Base-by-base conservation (phyloP, 2,113 vertebrate genomes). In the Cinclus mexicanus region DNA sequence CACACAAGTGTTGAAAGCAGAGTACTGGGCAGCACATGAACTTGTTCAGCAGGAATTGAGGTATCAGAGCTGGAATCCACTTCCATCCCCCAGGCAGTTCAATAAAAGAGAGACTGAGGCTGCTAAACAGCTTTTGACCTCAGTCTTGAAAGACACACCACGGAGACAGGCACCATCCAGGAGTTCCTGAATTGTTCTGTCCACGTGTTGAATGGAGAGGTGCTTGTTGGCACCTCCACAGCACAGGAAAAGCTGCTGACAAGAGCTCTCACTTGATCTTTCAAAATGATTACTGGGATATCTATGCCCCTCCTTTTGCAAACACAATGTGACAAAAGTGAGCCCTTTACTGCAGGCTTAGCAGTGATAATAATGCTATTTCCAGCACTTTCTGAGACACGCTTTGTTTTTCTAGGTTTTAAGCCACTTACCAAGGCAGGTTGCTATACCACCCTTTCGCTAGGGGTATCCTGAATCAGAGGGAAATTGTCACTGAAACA, bases 81-180 rank as follows among this genome's bases (percentile, higher is more conserved):
- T 77, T 65, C 81, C 72, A 84, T 70, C 64, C 64, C 39, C 72
- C 49, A 47, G 63, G 26, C 53, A 69, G 53, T 24, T 55, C 59
- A 83, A 24, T 52, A n/a, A 52, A 52, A 65, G 31, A 70, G 13
- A 57, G 39, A 20, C 64, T n/a, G 22, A 78, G 46, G 56, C 28
- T 91, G 42, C 22, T 67, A 41, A 52, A 90, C 19, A 75, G 71
- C 47, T 90, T 82, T 50, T 63, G 68, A 75, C 61, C n/a, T 49
- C 15, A 1, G 9, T 39, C n/a, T 39, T 2, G 1, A 53, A 81
- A 50, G n/a, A 24, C 25, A 25, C 1, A 1, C 18, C 39, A 25
- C 5, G 50, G 74, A 65, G 25, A 75, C 42, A 79, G 55, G 50
- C 37, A 42, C n/a, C 60, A 59, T 29, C 17, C 46, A 74, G 42